Base-by-base conservation (phyloP, 2,113 vertebrate genomes). In the sheep (Ovis aries) region DNA sequence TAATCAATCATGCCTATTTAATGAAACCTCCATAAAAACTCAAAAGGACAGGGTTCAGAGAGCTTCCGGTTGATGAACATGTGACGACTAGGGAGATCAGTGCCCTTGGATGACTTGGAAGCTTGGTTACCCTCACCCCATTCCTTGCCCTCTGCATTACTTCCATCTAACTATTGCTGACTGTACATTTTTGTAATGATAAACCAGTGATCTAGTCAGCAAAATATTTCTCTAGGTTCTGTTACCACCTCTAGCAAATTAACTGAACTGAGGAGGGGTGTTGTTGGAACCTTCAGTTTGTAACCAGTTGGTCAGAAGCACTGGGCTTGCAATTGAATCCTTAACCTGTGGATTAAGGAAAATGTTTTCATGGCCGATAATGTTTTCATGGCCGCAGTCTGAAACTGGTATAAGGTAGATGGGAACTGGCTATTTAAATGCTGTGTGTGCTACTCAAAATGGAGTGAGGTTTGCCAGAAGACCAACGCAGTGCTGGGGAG, bases 71-170 rank as follows among this genome's bases (percentile, higher is more conserved):
- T 55, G 13, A 52, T 84, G 52, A 55, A 55, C 13, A 16, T 14
- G 7, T 83, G 52, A 55, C 4, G 1, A 40, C 0, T 55, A 13
- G 33, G 52, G n/a, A 83, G n/a, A 15, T 14, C 0, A 8, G n/a
- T 55, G 52, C 33, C 81, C 21, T 83, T 55, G 52, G 23, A 83
- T 23, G 11, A 14, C 13, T 9, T 55, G 52, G 52, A 55, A 83
- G 21, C 21, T 55, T 15, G 19, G 19, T 40, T 23, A 40, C 33
- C 81, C 52, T 55, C 13, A 27, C 21, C 52, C n/a, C 52, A 83
- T 27, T 15, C 52, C 23, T 83, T 27, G 81, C 52, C 52, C 21
- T 83, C 13, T 83, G 7, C n/a, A 16, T 27, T 40, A 27, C 12
- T 83, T 83, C 81, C 50, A 27, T 9, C 52, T 27, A 27, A 53